These are phyloP conservation scores for Pterobdella sp. DNA, from an alignment of 2,888 invertebrate species.

Conservation along the genomic window DNA sequence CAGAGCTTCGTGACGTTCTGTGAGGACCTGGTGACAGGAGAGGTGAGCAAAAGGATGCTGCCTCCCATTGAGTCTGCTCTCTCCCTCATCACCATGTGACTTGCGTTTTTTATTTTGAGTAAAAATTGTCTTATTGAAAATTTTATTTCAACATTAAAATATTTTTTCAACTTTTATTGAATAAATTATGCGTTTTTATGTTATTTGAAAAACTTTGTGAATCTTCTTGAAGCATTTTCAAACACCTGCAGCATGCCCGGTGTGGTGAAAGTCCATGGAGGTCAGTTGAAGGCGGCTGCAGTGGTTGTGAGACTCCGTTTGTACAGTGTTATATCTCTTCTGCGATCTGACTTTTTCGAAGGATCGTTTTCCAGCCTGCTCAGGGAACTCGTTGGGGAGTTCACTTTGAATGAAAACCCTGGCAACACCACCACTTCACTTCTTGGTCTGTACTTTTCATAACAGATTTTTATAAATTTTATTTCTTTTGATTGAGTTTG, in stretches of 20 bases:
- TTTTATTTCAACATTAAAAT: background rate
- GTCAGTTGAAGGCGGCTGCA: constrained; percentile 78
- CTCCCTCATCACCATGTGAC: constrained; percentile 85
- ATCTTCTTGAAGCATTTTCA: no score
- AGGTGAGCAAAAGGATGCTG: constrained; percentile 76
- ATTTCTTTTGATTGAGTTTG: no score
- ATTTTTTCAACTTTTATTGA: background rate
- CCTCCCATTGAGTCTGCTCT: constrained; percentile 89
- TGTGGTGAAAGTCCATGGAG: constrained; percentile 50
- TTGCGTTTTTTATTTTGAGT: constrained; percentile 32
- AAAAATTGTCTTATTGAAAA: background rate
- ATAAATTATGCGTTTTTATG: background rate
- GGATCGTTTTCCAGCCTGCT: constrained; percentile 75
- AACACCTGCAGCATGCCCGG: constrained; percentile 46
- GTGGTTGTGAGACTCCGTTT: constrained; percentile 85
- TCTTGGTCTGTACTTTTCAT: constrained; percentile 52
- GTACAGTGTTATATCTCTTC: constrained; percentile 73
- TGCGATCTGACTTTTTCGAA: constrained; percentile 74
- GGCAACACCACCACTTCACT: constrained; percentile 76
- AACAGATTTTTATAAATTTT: no score
- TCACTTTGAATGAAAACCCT: constrained; percentile 85
- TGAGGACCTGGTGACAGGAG: constrained; percentile 80
- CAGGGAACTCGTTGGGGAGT: constrained; percentile 81
- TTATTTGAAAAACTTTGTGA: no score
- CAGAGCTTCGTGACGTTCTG: constrained; percentile 81